Conservation (phyloP, 2,113 vertebrate genomes). For the Opisthocomus hoazin region DNA sequence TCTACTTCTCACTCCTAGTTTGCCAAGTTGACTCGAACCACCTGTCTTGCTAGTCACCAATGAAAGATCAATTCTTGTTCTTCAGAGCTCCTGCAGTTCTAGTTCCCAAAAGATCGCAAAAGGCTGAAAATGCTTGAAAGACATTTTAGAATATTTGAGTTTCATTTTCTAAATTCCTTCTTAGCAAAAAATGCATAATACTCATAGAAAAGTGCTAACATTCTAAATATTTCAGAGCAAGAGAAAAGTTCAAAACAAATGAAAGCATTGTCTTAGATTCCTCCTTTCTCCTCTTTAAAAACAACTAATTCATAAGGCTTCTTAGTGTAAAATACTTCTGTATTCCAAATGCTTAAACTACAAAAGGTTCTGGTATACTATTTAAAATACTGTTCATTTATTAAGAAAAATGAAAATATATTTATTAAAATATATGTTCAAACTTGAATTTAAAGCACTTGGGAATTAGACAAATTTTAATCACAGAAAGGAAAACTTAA, state of each 20-base stretch:
- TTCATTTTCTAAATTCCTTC: neutral
- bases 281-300: neutral
- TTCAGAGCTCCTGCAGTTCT: neutral
- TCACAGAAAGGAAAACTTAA: neutral
- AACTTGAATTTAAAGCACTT: neutral
- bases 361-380: neutral
- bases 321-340: neutral
- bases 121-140: neutral
- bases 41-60: neutral
- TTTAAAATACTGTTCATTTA: neutral
- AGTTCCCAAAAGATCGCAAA: neutral
- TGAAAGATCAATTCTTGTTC: neutral
- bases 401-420: neutral
- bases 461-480: neutral
- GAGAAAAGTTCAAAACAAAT: neutral
- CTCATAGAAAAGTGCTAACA: neutral
- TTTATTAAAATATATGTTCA: neutral
- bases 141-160: neutral
- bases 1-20: neutral
- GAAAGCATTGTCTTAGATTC: neutral
- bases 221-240: neutral
- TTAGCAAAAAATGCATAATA: neutral
- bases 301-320: neutral
- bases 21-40: neutral
- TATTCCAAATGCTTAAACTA: neutral